phyloP scores from a whole-genome alignment of 92 coral and sea anemone species.

The Phenganax stokvisi region DNA sequence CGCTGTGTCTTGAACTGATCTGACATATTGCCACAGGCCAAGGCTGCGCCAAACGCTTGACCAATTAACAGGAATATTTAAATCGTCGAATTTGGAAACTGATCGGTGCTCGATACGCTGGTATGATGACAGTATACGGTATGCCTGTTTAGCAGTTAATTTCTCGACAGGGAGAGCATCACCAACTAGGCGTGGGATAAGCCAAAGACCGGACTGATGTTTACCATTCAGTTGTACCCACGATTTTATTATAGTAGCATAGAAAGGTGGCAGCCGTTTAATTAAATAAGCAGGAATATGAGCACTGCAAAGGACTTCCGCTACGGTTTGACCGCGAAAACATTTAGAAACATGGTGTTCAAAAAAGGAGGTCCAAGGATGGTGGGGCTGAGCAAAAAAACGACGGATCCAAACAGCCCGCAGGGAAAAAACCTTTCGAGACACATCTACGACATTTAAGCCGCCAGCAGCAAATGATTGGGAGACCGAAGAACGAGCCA shows the following conservation, averaged over 20 bases:
- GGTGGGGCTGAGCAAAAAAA: background rate
- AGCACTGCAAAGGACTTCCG: background rate
- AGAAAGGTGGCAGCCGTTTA: slow-evolving; percentile 19
- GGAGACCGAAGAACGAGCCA: background rate
- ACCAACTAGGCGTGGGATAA: background rate
- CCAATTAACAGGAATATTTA: background rate
- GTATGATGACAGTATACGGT: background rate
- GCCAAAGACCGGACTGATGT: background rate
- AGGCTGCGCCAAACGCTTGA: background rate
- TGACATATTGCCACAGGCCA: background rate
- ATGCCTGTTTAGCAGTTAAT: background rate
- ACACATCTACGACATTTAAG: background rate
- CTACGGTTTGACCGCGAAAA: background rate
- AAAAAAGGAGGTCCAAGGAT: background rate
- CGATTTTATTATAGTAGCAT: background rate
- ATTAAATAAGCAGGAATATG: background rate
- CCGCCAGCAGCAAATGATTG: slow-evolving; percentile 7
- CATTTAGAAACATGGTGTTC: background rate
- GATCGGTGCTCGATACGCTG: background rate
- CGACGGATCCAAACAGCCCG: background rate
- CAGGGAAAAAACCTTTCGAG: background rate
- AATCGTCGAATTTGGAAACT: background rate
- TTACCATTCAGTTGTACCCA: slow-evolving; percentile 16
- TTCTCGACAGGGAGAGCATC: background rate
- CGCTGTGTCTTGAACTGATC: background rate